Evolutionary conservation across 2,113 vertebrate genomes (phyloP), one percentile per base, ranked within the genome.

Genomic region (Xyliphius kryptos): DNA sequence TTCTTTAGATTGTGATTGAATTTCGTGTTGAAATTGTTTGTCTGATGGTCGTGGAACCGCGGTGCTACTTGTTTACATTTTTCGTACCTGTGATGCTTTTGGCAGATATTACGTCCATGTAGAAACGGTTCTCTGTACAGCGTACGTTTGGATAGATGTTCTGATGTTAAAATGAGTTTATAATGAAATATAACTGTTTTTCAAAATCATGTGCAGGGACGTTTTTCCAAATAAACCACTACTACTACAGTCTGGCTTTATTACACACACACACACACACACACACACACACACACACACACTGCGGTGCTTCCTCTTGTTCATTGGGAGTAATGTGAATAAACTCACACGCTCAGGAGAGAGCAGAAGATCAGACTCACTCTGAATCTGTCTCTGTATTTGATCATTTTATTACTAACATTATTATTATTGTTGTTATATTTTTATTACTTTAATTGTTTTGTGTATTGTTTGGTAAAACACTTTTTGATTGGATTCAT

Each of bases 61-160:
- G 83, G 84, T 87, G 84, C 81, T 85, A 83, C 70, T 66, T 55
- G 68, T 70, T 73, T 69, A 73, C 61, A 61, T 63, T 52, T 47
- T 63, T 41, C 59, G 13, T 44, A n/a, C 46, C 36, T 61, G 62
- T 51, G 21, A 21, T 54, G 50, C 50, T 53, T 58, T 19, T 67
- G 63, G 63, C 46, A 13, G 26, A 8, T 2, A 32, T 12, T 11
- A 15, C 49, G 44, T 32, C 7, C 1, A 32, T 32, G 26, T 32
- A 32, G 26, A 32, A 32, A 3, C 26, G 4, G 26, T 5, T 32
- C 26, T 32, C 26, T 32, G 26, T 32, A 1, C 1, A 32, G 26
- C 26, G 4, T 6, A 32, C 19, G 20, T 14, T 22, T 53, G 50
- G 11, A n/a, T 12, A 19, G 50, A 8, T 16, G 15, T 37, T 36